Evolutionary conservation across 1,140 invertebrate genomes (phyloP).

Genomic region (Trachelipus rathkii): DNA sequence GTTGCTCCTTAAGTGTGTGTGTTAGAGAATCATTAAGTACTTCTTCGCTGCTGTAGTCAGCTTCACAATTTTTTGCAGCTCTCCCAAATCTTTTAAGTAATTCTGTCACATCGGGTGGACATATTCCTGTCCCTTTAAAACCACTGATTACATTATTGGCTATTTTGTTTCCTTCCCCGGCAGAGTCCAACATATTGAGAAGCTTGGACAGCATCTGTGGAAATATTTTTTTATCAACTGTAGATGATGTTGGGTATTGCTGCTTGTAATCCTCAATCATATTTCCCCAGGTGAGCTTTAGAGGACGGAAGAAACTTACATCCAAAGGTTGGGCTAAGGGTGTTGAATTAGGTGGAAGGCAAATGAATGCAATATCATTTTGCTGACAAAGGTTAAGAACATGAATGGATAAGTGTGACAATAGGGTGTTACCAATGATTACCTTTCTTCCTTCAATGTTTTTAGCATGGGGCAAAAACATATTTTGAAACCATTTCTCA

Average conservation of each 20-base stretch:
- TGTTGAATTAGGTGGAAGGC: conserved; percentile 7
- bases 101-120: neutral
- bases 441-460: neutral
- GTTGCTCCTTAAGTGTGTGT: neutral
- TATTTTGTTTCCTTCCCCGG: neutral
- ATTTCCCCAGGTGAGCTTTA: neutral
- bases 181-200: neutral
- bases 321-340: neutral
- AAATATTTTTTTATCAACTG: too few species aligned
- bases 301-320: neutral
- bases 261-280: too few species aligned
- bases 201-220: too few species aligned
- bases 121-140: neutral
- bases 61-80: neutral
- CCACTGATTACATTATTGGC: neutral
- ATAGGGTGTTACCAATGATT: neutral
- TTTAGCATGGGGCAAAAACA: conserved; percentile 11
- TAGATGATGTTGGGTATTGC: too few species aligned
- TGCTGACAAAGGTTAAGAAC: neutral
- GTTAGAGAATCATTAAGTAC: neutral
- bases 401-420: neutral
- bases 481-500: neutral
- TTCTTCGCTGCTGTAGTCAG: neutral
- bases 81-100: neutral
- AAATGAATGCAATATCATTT: conserved; percentile 3